Evolutionary conservation across 1,140 invertebrate species (phyloP), one percentile per base, ranked within the genome.

Genomic region (Ganaspis sp.): DNA sequence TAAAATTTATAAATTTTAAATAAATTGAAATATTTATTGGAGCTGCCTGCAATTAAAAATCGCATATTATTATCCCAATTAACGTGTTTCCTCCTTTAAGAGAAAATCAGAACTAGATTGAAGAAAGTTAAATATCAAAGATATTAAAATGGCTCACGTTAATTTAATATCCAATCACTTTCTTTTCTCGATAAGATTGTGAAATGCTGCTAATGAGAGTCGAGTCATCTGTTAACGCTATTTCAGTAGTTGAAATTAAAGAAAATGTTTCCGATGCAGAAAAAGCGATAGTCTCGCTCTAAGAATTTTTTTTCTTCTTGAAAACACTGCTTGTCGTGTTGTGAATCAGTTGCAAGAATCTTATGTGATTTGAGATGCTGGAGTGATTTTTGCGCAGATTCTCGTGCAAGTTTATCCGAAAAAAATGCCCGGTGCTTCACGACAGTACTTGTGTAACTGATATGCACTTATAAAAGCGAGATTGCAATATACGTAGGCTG

Each of bases 401-500:
- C 15, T 17, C 45, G 45, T 64, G 54, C 23, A 26, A 11, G 23
- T 15, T 26, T 64, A 11, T n/a, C 11, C 3, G 11, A 29, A 64
- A 64, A 64, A 49, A 58, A 58, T 58, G 21, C 21, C 54, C 40
- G 38, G 42, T 34, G 38, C 37, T 45, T 71, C 11, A 42, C 0
- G 19, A 54, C 11, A 34, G 17, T 71, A 58, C 37, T 71, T 23
- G 76, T 76, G 73, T 81, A 81, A 76, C 73, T 70, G 82, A 85
- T 85, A 79, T 83, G 76, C 77, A 77, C 83, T 80, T 83, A 84
- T 84, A 84, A 73, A n/a, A 75, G 82, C 53, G 17, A 54, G 76
- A 17, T 45, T 23, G 54, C 37, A 73, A 73, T 73, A 83, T 77
- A 83, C 82, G 83, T 85, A 82, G 83, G 83, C 78, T 74, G 38